A percentile compares a stretch with the other conserved stretches of the same genome.
Evolutionary conservation across 2,113 vertebrate genomes (phyloP).

Genomic region (Brachypteracias leptosomus): DNA sequence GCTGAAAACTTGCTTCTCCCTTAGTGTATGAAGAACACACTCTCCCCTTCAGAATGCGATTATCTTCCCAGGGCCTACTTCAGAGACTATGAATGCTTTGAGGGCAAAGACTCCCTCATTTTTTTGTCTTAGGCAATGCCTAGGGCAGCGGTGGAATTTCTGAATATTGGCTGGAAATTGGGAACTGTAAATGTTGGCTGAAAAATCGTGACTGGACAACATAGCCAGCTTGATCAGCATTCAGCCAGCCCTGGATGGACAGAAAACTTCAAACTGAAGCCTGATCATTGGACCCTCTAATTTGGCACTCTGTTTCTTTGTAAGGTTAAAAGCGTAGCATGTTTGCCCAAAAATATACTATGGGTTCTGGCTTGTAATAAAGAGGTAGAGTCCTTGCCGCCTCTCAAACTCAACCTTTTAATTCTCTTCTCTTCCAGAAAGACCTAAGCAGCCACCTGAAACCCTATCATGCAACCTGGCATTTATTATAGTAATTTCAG

Average conservation of each 20-base stretch:
- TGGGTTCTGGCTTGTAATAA: not conserved
- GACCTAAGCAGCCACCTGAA: not conserved
- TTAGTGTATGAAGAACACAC: not conserved
- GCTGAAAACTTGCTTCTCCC: not conserved
- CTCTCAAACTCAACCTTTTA: not conserved
- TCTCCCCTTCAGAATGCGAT: not conserved
- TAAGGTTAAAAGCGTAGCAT: not conserved
- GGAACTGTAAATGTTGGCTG: not conserved
- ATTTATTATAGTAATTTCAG: conserved; percentile 20
- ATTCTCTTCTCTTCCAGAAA: not conserved
- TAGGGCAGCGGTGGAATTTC: not conserved
- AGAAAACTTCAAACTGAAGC: not conserved
- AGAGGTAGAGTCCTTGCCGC: not conserved
- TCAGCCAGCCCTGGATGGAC: not conserved
- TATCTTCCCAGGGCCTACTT: not conserved
- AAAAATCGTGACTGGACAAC: not conserved
- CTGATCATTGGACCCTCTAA: not conserved
- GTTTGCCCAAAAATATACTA: not conserved
- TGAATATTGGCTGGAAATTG: not conserved
- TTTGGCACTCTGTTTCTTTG: not conserved
- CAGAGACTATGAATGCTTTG: not conserved
- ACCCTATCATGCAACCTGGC: not conserved
- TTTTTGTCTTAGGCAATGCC: not conserved
- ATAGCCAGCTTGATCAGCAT: not conserved
- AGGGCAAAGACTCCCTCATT: not conserved